Evolutionary conservation across 2,113 vertebrate genomes (phyloP).

Genomic region (Podarcis raffonei): DNA sequence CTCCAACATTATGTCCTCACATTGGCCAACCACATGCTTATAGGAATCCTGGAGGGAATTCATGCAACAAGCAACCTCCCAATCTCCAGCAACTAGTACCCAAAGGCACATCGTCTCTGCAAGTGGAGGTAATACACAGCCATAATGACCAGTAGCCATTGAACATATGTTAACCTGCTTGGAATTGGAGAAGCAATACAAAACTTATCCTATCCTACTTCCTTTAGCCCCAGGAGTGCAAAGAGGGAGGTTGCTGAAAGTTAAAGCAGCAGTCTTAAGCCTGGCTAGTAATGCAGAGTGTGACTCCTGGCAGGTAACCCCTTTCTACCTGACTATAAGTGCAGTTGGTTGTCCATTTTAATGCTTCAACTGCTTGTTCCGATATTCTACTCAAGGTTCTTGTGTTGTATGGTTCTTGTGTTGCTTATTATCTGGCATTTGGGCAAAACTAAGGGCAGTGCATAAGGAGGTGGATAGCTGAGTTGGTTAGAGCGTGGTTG

Average conservation of each 20-base stretch:
- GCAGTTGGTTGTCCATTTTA: background rate
- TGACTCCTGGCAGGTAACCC: no score
- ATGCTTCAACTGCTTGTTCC: background rate
- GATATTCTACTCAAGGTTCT: background rate
- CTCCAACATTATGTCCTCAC: no score
- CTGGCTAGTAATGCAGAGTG: background rate
- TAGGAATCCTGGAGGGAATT: no score
- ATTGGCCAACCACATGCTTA: no score
- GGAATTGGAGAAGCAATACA: background rate
- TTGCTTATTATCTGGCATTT: no score
- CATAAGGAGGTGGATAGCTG: no score
- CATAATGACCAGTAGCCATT: no score
- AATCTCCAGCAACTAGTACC: no score
- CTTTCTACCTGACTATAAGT: background rate
- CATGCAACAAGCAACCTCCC: background rate
- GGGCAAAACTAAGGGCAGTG: no score
- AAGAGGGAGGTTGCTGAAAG: background rate
- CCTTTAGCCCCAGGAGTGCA: background rate
- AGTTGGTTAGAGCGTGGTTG: no score
- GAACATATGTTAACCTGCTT: background rate
- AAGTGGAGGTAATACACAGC: no score
- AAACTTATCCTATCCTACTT: background rate
- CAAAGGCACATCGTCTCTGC: no score
- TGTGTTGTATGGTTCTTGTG: background rate
- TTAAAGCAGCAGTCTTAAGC: background rate